Evolutionary conservation across 2,888 invertebrate genomes (phyloP), one percentile per base, ranked within the genome.

Genomic region (Plusia festucae): DNA sequence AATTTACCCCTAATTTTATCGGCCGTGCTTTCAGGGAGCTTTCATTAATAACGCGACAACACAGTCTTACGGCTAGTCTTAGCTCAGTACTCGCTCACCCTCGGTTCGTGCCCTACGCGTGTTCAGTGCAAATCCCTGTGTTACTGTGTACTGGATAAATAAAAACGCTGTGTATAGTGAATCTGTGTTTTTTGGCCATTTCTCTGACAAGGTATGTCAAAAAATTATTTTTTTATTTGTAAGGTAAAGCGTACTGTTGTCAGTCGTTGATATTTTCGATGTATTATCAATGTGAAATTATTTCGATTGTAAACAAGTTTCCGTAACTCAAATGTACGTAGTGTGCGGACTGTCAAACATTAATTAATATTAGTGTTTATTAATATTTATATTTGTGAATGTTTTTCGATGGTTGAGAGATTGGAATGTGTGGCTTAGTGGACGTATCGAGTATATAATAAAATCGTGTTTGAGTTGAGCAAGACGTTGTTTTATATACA

Each of bases 91-190:
- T 66, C 76, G 64, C 55, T 66, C 63, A 54, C 70, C 68, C 72
- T 63, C 20, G 30, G 68, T 7, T 30, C 69, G 70, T 40, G 68
- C 51, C 65, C 56, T 74, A 74, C 34, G 76, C 51, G 70, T 62
- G 51, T 40, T 56, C 64, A 67, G 60, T 54, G 32, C 8, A 7
- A 16, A 1, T 24, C 11, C 13, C 57, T 55, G 79, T 81, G 76
- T 76, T 65, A 57, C 74, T 80, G 81, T 80, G 79, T 76, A 73
- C 65, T 69, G 22, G 54, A 79, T 55, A 49, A 49, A 49, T 18
- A 49, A 49, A 46, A 18, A 49, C 46, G 11, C 16, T 18, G 46
- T 49, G 46, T 49, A 18, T 46, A 69, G 69, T 76, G 79, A 63
- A 68, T 65, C 60, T 70, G 80, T 67, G 61, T 62, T 52, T 68